Evolutionary conservation across 2,113 vertebrate species (phyloP).

Genomic region (Coreoperca whiteheadi): DNA sequence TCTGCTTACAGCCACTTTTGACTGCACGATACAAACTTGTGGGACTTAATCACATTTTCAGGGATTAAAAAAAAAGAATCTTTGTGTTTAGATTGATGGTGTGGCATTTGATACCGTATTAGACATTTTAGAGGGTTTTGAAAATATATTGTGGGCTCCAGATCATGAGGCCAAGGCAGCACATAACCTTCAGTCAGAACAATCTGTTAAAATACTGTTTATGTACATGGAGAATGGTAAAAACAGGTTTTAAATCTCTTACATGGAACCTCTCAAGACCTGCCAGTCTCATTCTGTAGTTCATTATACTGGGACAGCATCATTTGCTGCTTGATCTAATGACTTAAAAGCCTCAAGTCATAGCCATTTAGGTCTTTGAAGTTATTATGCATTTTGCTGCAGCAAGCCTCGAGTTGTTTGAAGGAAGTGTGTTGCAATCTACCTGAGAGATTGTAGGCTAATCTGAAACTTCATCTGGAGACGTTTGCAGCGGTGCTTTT

Average conservation of each 20-base stretch:
- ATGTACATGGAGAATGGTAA: not conserved
- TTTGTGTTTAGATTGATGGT: not conserved
- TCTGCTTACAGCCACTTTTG: not conserved
- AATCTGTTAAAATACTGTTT: too few relatives aligned
- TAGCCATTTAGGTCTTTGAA: constrained; percentile 23
- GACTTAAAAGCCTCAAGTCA: constrained; percentile 40
- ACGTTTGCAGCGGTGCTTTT: not conserved
- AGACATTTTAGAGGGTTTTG: not conserved
- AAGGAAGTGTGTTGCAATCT: constrained; percentile 9
- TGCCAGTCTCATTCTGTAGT: constrained; percentile 34
- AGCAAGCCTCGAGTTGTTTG: not conserved
- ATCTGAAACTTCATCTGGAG: not conserved
- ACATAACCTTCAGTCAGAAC: not conserved
- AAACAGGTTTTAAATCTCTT: too few relatives aligned
- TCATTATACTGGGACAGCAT: constrained; percentile 29
- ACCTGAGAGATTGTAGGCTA: not conserved
- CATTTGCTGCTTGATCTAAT: constrained; percentile 49
- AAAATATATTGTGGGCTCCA: not conserved
- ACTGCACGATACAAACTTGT: not conserved
- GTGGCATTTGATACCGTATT: not conserved
- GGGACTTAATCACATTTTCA: constrained; percentile 8
- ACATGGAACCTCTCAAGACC: constrained; percentile 3
- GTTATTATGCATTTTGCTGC: constrained; percentile 8
- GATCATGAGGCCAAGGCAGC: not conserved
- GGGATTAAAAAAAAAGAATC: constrained; percentile 1